Conservation (phyloP, 30 jellyfish, hydroid and myxozoan species). For the Pelagia noctiluca region DNA sequence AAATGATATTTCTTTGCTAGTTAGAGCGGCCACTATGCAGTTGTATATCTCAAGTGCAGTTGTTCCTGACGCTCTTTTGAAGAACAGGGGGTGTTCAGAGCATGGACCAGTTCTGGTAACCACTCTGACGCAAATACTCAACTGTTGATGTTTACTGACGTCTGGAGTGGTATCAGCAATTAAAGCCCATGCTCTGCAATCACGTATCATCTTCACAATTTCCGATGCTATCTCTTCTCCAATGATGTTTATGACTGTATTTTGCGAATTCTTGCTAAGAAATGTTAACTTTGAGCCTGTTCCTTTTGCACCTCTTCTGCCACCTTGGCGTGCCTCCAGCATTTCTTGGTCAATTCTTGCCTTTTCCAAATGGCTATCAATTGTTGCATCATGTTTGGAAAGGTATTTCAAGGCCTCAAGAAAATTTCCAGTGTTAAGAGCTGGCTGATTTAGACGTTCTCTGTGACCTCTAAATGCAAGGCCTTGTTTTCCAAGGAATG, state of each 20-base stretch:
- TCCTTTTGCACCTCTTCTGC: conserved; percentile 4
- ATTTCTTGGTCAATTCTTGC: background rate
- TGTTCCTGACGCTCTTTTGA: conserved; percentile 16
- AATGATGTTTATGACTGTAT: conserved; percentile 14
- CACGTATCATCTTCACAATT: conserved; percentile 2
- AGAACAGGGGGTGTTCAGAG: conserved; percentile 6
- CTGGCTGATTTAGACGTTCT: conserved; percentile 9
- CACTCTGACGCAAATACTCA: conserved; percentile 18
- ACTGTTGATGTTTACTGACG: conserved; percentile 15
- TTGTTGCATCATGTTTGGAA: background rate
- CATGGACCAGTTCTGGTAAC: conserved; percentile 4
- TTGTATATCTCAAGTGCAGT: conserved; percentile 19
- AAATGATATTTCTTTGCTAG: background rate
- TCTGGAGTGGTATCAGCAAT: conserved; percentile 38
- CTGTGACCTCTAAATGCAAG: conserved; percentile 26
- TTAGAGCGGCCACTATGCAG: background rate
- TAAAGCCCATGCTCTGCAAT: conserved; percentile 27
- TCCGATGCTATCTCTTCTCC: conserved; percentile 2
- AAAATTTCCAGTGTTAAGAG: conserved; percentile 18
- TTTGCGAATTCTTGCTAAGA: conserved; percentile 25
- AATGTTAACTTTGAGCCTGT: conserved; percentile 15
- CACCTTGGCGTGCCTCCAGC: background rate
- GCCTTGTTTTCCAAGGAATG: conserved; percentile 34
- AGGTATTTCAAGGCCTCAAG: conserved; percentile 8
- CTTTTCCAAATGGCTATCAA: conserved; percentile 5